Conservation (phyloP, 2,797 vertebrate genomes). For the Scyliorhinus canicula region DNA sequence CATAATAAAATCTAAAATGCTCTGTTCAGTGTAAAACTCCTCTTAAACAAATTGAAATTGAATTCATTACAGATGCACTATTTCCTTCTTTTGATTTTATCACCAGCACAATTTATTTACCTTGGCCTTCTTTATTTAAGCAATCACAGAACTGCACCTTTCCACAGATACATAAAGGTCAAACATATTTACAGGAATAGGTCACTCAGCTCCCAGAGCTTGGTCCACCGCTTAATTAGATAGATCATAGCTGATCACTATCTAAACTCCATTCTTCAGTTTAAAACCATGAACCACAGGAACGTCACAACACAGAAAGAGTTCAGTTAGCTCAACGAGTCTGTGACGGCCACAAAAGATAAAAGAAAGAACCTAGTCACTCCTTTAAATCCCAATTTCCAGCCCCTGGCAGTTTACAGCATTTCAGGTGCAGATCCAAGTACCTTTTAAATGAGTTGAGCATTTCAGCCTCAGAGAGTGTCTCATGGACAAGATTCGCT, state of each 20-base stretch:
- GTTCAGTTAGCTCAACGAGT: too few relatives aligned
- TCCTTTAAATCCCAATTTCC: too few relatives aligned
- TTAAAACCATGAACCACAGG: background rate
- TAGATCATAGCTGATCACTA: background rate
- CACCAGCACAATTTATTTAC: background rate
- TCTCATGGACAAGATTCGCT: too few relatives aligned
- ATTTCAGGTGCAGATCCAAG: too few relatives aligned
- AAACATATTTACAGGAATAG: background rate
- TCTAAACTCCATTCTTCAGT: background rate
- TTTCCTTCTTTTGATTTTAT: background rate
- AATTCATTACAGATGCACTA: background rate
- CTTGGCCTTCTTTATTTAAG: background rate
- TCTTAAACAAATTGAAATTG: background rate
- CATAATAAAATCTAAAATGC: background rate
- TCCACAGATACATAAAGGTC: background rate
- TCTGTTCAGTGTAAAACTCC: background rate
- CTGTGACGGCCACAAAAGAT: too few relatives aligned
- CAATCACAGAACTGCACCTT: background rate
- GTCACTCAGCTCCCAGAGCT: background rate
- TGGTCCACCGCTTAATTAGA: background rate
- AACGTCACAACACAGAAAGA: too few relatives aligned
- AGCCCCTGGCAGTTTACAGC: too few relatives aligned
- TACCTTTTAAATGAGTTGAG: too few relatives aligned
- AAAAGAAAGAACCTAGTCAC: too few relatives aligned
- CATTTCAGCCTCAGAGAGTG: too few relatives aligned